phyloP scores from a whole-genome alignment of 2,113 vertebrate species.

The Chionodraco myersi region DNA sequence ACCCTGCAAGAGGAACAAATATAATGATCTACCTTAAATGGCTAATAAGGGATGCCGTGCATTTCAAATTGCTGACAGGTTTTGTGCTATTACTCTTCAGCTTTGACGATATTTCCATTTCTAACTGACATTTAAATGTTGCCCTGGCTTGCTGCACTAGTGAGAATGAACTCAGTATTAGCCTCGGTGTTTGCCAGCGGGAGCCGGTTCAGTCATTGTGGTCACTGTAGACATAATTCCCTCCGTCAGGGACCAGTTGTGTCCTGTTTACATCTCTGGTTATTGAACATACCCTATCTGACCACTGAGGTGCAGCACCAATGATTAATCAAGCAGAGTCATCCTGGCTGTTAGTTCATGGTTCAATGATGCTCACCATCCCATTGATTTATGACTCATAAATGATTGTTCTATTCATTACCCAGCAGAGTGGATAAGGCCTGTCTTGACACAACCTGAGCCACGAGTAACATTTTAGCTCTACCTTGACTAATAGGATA shows the following conservation, averaged over 20 bases:
- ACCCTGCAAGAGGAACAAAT: conserved; percentile 16
- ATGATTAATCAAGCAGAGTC: conserved; percentile 68
- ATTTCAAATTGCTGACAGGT: conserved; percentile 30
- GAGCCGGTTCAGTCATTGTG: conserved; percentile 40
- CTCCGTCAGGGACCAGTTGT: conserved; percentile 59
- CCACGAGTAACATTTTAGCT: conserved; percentile 34
- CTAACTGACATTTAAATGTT: conserved; percentile 69
- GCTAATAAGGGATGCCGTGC: conserved; percentile 15
- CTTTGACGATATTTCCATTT: conserved; percentile 34
- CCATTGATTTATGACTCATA: conserved; percentile 69
- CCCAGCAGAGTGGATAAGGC: conserved; percentile 43
- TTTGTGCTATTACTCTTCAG: conserved; percentile 24
- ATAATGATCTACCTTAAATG: conserved; percentile 9
- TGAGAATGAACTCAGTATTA: conserved; percentile 43
- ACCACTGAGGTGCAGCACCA: conserved; percentile 50
- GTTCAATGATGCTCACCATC: conserved; percentile 58
- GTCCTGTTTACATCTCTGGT: conserved; percentile 51
- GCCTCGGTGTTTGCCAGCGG: conserved; percentile 38
- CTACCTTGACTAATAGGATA: conserved; percentile 43
- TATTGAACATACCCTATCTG: conserved; percentile 29
- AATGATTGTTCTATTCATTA: conserved; percentile 72
- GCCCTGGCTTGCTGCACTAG: conserved; percentile 16
- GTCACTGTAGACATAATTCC: conserved; percentile 36
- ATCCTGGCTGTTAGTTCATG: conserved; percentile 62
- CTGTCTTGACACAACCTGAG: conserved; percentile 50